Evolutionary conservation across 2,113 vertebrate genomes (phyloP).

Genomic region (Rhodinocichla rosea): DNA sequence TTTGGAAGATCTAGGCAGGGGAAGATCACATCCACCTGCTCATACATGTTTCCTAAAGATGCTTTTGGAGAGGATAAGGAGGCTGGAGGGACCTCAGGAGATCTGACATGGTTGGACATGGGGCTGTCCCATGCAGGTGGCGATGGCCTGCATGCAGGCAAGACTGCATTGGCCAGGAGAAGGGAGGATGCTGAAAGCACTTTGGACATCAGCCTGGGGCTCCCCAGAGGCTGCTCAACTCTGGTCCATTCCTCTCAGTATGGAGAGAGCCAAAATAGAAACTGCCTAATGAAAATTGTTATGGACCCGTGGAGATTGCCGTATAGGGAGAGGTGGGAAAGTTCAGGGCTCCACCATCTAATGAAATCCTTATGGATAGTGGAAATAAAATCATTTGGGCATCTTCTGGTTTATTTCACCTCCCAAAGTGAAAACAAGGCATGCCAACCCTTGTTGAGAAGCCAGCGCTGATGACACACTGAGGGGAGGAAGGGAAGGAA

Average conservation of each 20-base stretch:
- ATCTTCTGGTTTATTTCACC: not conserved
- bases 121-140: not conserved
- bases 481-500: not conserved
- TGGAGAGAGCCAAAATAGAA: not conserved
- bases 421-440: not conserved
- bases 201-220: not conserved
- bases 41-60: fast-evolving
- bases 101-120: fast-evolving
- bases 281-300: not conserved
- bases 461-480: fast-evolving
- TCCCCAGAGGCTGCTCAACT: not conserved
- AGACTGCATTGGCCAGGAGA: not conserved
- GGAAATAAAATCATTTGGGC: not conserved
- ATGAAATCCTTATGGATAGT: not conserved
- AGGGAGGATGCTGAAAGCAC: not conserved
- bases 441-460: not conserved
- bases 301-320: not conserved
- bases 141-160: fast-evolving
- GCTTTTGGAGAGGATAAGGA: not conserved
- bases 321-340: not conserved
- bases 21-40: not conserved
- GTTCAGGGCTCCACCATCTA: not conserved
- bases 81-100: not conserved
- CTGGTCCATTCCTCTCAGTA: not conserved
- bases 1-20: not conserved